Base-by-base conservation (phyloP, 2,113 vertebrate species). In the Osmerus mordax region DNA sequence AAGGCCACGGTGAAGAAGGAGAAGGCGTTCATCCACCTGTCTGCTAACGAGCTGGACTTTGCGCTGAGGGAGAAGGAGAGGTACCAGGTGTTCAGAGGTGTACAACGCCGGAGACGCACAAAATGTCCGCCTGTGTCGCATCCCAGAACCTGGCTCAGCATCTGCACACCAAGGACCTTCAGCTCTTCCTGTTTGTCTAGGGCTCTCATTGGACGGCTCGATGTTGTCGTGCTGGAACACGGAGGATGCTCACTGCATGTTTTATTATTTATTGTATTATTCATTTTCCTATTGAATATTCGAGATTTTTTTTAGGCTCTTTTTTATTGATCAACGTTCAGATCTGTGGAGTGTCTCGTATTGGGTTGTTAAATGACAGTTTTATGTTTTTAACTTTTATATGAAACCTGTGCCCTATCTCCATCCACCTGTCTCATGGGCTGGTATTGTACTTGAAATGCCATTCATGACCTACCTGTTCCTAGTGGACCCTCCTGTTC, bases 71-170 rank as follows among this genome's bases (percentile, higher is more conserved):
- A 89, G 78, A 92, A 78, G 65, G 90, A 91, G 51, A 79, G 70
- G 0, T 93, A 91, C 67, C 91, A 93, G 85, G 74, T 94, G 3
- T 92, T 83, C 75, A 71, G 91, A n/a, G 25, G 91, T 93, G 56
- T 94, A 92, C 78, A 90, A 78, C 3, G 89, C 91, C 0, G 92
- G 92, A 3, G 89, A 92, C 5, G 79, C 87, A 0, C 76, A 86
- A 4, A 85, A 81, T 2, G 91, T 90, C 0, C 90, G 87, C 0
- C 85, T 93, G 11, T 91, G 90, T 69, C 91, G 91, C 59, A 91
- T 93, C 56, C 56, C 82, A 70, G 75, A 93, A 93, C 80, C 86
- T 93, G 12, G 92, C 92, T 0, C 92, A 93, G 71, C 90, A 91
- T 65, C 90, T 93, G 41, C 89, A 93, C 84, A 84, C 91, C 58